These are phyloP conservation scores for Ovibos moschatus DNA, from an alignment of 2,113 vertebrate genomes.

Conservation along the genomic window DNA sequence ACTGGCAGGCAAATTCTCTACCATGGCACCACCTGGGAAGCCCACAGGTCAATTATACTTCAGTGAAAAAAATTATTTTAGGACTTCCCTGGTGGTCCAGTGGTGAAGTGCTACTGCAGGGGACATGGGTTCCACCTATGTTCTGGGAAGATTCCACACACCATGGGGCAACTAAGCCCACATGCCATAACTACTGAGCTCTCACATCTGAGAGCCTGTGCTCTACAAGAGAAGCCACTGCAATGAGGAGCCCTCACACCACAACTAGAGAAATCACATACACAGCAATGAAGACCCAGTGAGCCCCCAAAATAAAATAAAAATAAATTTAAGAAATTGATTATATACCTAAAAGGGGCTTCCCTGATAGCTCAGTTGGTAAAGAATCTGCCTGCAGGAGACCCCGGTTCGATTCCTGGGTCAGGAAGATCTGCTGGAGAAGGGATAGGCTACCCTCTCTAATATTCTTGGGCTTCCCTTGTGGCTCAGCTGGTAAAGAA, in stretches of 20 bases:
- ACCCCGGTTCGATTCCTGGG: neutral
- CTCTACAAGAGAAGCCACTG: neutral
- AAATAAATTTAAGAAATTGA: fast-evolving
- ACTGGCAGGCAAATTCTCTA: neutral
- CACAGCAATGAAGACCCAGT: neutral
- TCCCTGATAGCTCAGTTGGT: neutral
- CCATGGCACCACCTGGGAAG: neutral
- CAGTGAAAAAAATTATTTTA: neutral
- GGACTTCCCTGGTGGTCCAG: neutral
- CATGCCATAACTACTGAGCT: neutral
- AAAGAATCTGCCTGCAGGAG: neutral
- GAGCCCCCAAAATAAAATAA: neutral
- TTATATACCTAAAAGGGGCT: neutral
- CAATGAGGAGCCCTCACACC: neutral
- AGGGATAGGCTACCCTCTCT: neutral
- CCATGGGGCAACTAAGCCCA: neutral
- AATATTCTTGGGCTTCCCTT: neutral
- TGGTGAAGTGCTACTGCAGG: neutral
- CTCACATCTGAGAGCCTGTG: neutral
- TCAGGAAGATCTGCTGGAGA: neutral
- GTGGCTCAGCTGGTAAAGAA: neutral
- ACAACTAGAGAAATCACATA: neutral
- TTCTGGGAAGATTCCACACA: neutral
- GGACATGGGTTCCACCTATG: neutral
- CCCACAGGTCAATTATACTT: neutral